Conservation (phyloP, 2,113 vertebrate species). For the Mesitornis unicolor region DNA sequence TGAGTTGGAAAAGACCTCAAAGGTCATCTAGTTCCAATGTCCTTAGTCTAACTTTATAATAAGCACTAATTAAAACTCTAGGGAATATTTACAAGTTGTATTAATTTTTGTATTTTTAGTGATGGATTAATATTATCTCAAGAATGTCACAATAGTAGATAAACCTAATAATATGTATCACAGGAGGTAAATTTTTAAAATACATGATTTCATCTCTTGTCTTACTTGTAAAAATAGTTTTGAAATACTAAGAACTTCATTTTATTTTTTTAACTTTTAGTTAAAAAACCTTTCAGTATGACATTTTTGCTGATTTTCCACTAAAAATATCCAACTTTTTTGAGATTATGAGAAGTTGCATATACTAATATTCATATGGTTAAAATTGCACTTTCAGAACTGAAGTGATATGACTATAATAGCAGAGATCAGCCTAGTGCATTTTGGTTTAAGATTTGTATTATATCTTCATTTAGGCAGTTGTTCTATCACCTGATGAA, state of each 20-base stretch:
- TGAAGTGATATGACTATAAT: not conserved
- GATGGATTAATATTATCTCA: not conserved
- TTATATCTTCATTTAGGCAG: no score
- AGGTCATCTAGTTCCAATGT: no score
- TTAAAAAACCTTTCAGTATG: not conserved
- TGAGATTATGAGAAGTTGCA: not conserved
- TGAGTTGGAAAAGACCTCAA: no score
- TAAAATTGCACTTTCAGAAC: not conserved
- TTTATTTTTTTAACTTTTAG: not conserved
- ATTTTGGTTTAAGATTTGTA: not conserved
- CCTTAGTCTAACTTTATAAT: not conserved
- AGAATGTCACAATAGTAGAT: not conserved
- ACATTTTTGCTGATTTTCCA: not conserved
- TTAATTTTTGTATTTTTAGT: not conserved
- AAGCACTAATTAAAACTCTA: not conserved
- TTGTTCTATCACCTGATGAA: no score
- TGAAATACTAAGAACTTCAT: not conserved
- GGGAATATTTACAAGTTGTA: fast-evolving
- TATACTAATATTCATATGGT: not conserved
- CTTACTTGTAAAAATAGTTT: not conserved
- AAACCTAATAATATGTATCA: fast-evolving
- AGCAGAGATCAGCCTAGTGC: not conserved
- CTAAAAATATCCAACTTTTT: not conserved
- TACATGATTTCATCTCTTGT: not conserved
- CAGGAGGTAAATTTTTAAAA: not conserved